Conservation (phyloP, 2,797 vertebrate species). For the Brachyalestes nurse region DNA sequence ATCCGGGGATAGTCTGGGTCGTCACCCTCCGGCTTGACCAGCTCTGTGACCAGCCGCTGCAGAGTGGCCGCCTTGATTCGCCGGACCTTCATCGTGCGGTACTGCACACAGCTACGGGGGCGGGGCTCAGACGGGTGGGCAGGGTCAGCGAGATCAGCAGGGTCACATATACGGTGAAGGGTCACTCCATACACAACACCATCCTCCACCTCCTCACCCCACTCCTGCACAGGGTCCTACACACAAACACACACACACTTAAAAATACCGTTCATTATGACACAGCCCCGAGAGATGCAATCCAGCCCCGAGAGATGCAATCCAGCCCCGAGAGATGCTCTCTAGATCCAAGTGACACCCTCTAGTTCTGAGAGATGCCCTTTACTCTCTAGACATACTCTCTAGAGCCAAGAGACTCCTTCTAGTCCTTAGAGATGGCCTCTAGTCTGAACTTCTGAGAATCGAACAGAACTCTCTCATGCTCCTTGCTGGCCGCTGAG, state of each 20-base stretch:
- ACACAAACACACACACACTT: conserved; percentile 46
- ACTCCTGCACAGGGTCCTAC: conserved; percentile 88
- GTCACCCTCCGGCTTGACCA: conserved; percentile 75
- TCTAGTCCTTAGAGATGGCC: too few species aligned
- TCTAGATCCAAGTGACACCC: too few species aligned
- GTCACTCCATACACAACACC: conserved; percentile 84
- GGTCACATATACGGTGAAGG: conserved; percentile 67
- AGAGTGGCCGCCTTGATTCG: conserved; percentile 82
- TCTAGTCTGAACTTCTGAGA: too few species aligned
- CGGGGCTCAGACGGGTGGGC: conserved; percentile 61
- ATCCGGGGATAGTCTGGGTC: conserved; percentile 81
- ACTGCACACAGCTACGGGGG: conserved; percentile 73
- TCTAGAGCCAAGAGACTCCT: too few species aligned
- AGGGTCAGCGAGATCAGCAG: conserved; percentile 61
- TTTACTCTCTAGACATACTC: too few species aligned
- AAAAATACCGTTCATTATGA: too few species aligned
- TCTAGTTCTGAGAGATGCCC: too few species aligned
- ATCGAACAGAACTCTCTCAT: too few species aligned
- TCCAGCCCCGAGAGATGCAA: too few species aligned
- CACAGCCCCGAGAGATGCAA: too few species aligned
- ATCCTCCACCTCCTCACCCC: conserved; percentile 88
- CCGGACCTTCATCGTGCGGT: conserved; percentile 87
- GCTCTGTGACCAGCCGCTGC: conserved; percentile 76
- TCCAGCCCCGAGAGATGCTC: too few species aligned
- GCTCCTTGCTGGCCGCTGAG: too few species aligned